A percentile compares a stretch with the other conserved stretches of the same genome.
These are phyloP conservation scores for Bradysia coprophila DNA, from an alignment of 1,140 invertebrate species.

Conservation along the genomic window DNA sequence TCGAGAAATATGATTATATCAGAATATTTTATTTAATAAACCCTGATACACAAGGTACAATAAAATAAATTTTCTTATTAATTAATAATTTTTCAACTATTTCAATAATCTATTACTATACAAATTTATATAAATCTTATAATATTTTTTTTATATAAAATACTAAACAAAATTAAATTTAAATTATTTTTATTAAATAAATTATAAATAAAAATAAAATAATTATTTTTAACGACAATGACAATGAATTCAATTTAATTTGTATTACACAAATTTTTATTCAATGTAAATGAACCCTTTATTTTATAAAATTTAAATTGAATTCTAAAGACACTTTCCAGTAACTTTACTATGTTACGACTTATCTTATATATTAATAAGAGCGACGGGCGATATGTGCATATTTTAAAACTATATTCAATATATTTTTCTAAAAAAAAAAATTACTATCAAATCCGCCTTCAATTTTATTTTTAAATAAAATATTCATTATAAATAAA, in stretches of 20 bases:
- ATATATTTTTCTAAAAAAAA: conserved; percentile 19
- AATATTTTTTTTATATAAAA: conserved; percentile 25
- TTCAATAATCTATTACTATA: conserved; percentile 22
- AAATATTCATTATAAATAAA: conserved; percentile 18
- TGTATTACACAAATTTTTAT: conserved; percentile 26
- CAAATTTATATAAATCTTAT: conserved; percentile 27
- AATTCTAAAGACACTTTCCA: conserved; percentile 41
- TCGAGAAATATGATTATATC: conserved; percentile 28
- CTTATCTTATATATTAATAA: conserved; percentile 38
- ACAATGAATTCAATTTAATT: conserved; percentile 22
- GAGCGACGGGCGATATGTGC: conserved; percentile 50
- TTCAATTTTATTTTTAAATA: conserved; percentile 22
- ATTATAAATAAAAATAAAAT: conserved; percentile 7
- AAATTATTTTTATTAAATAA: conserved; percentile 18
- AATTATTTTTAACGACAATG: too few species aligned
- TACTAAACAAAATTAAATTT: conserved; percentile 22
- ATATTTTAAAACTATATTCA: conserved; percentile 28
- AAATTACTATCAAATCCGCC: conserved; percentile 34
- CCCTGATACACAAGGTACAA: conserved; percentile 46
- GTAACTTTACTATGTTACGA: conserved; percentile 53
- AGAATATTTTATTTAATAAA: conserved; percentile 33
- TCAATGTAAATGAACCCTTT: conserved; percentile 36
- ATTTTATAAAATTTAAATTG: conserved; percentile 29
- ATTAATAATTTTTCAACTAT: conserved; percentile 10
- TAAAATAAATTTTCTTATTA: conserved; percentile 30